Evolutionary conservation across 2,113 vertebrate species (phyloP).

Genomic region (Sorex araneus): DNA sequence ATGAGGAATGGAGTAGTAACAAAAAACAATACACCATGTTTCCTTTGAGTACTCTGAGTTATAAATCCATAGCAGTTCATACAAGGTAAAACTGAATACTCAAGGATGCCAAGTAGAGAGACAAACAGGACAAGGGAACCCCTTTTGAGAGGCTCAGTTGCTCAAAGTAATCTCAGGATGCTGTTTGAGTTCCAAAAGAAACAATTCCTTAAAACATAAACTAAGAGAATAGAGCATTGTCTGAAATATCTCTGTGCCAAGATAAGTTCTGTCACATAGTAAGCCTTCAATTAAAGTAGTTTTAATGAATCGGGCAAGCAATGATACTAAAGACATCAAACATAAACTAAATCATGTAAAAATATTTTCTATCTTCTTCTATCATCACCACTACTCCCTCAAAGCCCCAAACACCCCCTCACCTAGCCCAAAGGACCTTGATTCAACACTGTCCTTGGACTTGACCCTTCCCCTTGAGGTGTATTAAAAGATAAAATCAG

Average conservation of each 20-base stretch:
- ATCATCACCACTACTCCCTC: not conserved
- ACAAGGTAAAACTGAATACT: not conserved
- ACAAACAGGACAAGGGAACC: not conserved
- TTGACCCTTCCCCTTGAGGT: not conserved
- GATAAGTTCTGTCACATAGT: not conserved
- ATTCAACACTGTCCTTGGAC: not conserved
- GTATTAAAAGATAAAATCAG: not conserved
- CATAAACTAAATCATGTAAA: not conserved
- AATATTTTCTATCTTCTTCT: not conserved
- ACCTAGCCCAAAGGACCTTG: not conserved
- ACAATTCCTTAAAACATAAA: not conserved
- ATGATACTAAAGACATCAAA: not conserved
- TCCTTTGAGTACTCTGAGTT: not conserved
- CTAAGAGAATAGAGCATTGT: not conserved
- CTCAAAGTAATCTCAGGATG: not conserved
- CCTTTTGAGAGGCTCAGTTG: not conserved
- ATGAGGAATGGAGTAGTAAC: not conserved
- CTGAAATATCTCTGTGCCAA: not conserved
- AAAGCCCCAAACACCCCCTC: too few relatives aligned
- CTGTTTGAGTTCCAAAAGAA: not conserved
- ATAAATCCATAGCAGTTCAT: not conserved
- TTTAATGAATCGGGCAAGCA: constrained; percentile 19
- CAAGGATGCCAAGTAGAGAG: not conserved
- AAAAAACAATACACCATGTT: not conserved
- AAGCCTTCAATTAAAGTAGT: not conserved